These are phyloP conservation scores for Subacronicta megacephala DNA, from an alignment of 2,888 invertebrate genomes.

Conservation along the genomic window DNA sequence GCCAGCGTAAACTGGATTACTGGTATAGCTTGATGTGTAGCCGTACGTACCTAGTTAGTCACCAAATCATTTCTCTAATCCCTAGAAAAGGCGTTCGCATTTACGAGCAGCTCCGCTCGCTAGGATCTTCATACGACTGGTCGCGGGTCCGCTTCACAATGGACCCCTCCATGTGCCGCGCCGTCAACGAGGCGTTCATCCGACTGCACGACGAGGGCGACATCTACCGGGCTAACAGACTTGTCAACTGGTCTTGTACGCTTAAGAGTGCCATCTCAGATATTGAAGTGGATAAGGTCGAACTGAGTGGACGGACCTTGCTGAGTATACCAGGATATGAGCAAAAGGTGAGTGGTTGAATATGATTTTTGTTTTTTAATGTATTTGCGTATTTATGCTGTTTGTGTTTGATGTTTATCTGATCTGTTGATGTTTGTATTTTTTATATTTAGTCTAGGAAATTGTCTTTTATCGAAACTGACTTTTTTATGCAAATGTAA, in stretches of 20 bases:
- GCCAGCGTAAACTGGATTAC: too few relatives aligned
- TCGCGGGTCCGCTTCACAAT: conserved; percentile 98
- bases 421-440: too few relatives aligned
- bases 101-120: conserved; percentile 94
- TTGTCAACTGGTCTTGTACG: conserved; percentile 99
- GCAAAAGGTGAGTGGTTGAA: conserved; percentile 88
- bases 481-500: too few relatives aligned
- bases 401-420: too few relatives aligned
- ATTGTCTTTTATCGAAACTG: too few relatives aligned
- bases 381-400: too few relatives aligned
- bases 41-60: too few relatives aligned
- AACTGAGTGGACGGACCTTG: conserved; percentile 95
- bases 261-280: conserved; percentile 99
- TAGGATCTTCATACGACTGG: conserved; percentile 99
- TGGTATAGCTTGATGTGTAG: too few relatives aligned
- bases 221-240: conserved; percentile 96
- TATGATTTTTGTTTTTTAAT: neutral
- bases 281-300: conserved; percentile 99
- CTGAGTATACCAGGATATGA: conserved; percentile 97
- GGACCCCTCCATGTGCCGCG: conserved; percentile 96
- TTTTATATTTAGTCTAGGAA: too few relatives aligned
- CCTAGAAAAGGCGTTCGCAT: conserved; percentile 93
- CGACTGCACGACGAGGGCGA: conserved; percentile 95
- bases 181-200: conserved; percentile 98
- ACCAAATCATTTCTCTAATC: too few relatives aligned